Evolutionary conservation across 2,888 invertebrate genomes (phyloP), one percentile per base, ranked within the genome.

Genomic region (Caenorhabditis angaria): DNA sequence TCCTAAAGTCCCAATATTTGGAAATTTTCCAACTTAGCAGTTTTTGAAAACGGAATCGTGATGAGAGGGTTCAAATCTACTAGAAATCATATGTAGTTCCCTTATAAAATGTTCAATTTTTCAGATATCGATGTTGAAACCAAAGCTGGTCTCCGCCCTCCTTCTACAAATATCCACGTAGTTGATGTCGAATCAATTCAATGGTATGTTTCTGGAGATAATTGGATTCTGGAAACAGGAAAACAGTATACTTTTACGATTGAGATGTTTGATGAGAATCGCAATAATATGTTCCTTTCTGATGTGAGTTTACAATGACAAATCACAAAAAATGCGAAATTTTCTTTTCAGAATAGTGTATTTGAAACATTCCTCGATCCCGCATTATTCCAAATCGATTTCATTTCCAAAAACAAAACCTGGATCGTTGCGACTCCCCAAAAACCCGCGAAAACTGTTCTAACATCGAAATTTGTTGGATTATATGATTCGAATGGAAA

Each of bases 161-260:
- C 90, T 2, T 88, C 89, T 2, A 93, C 93, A 0, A 90, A 90
- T 32, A 88, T 94, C 25, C 91, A 92, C 76, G 92, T 94, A 0
- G 91, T 92, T 10, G 89, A 90, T 61, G 92, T 93, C 0, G 90
- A 82, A 28, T 64, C 80, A 1, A 61, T 86, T 14, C 73, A 74
- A 55, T 88, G 93, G 18, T 90, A 90, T 60, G 90, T 93, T 22
- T 87, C 92, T 69, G 94, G 94, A 0, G 91, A 92, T 82, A 91
- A 91, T 85, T 93, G 93, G 92, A 91, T 92, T 2, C 90, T 94
- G 2, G 90, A 93, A 65, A 90, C 92, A 25, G 92, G 91, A 1
- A 70, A 64, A 51, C 71, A 67, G 14, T 85, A 85, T 65, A 66
- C 63, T 6, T 63, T 85, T 24, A 47, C 64, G 25, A 73, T 85